phyloP scores from a whole-genome alignment of 2,888 invertebrate species.

The Lingula anatina region DNA sequence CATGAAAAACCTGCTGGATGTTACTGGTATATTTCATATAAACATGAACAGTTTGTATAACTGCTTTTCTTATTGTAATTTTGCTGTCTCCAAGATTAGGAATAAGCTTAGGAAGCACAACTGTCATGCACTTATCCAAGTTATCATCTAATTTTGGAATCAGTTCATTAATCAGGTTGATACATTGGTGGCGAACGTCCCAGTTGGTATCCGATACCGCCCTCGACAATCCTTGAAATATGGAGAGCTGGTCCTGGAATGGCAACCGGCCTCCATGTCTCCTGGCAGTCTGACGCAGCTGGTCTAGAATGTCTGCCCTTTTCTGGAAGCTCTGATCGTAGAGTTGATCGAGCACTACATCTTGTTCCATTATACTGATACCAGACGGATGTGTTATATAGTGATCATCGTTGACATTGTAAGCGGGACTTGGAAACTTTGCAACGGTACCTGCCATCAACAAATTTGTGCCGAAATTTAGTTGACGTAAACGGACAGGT shows the following conservation, averaged over 20 bases:
- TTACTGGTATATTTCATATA: conserved; percentile 53
- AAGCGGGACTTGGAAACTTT: conserved; percentile 28
- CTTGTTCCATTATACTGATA: conserved; percentile 48
- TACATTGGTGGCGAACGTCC: conserved; percentile 54
- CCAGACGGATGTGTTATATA: conserved; percentile 29
- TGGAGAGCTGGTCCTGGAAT: conserved; percentile 32
- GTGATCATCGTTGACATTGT: conserved; percentile 34
- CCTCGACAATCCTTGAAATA: conserved; percentile 49
- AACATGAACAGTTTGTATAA: conserved; percentile 52
- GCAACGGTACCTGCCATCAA: conserved; percentile 27
- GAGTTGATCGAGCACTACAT: conserved; percentile 42
- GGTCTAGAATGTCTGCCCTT: conserved; percentile 42
- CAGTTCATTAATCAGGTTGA: conserved; percentile 47
- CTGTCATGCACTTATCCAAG: conserved; percentile 48
- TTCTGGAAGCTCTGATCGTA: conserved; percentile 44
- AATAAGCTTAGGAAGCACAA: conserved; percentile 48
- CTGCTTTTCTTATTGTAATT: conserved; percentile 46
- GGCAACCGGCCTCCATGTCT: conserved; percentile 44
- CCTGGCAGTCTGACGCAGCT: conserved; percentile 39
- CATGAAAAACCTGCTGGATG: conserved; percentile 47
- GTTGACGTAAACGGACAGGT: too few relatives aligned
- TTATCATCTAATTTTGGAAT: conserved; percentile 45
- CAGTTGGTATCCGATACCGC: conserved; percentile 52
- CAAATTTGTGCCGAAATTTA: too few relatives aligned
- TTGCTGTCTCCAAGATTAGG: conserved; percentile 48